These are phyloP conservation scores for Amphimedon queenslandica DNA, from an alignment of 37 sponge, comb jelly and placozoan species.

Conservation along the genomic window DNA sequence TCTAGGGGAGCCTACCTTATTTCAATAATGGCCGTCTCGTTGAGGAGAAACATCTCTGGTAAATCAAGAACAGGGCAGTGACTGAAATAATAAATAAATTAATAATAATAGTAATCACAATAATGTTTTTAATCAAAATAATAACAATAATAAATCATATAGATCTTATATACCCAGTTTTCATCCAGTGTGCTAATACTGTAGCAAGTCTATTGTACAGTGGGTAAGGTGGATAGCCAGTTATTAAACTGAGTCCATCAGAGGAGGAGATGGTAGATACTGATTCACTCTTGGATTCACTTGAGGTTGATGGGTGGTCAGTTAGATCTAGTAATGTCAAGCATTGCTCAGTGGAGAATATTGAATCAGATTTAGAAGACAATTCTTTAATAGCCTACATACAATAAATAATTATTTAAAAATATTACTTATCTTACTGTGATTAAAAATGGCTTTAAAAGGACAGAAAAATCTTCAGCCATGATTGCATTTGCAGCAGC, in stretches of 20 bases:
- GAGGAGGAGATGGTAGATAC: background rate
- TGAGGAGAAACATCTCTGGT: conserved; percentile 55
- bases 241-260: conserved; percentile 14
- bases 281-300: background rate
- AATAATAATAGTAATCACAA: background rate
- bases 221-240: conserved; percentile 41
- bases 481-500: conserved; percentile 9
- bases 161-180: conserved; percentile 35
- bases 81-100: background rate
- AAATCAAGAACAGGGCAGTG: conserved; percentile 49
- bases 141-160: too few relatives aligned
- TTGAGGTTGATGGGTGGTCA: too few relatives aligned
- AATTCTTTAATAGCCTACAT: too few relatives aligned
- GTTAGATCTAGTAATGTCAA: too few relatives aligned
- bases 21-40: conserved; percentile 32
- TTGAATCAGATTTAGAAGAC: background rate
- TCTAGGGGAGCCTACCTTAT: conserved; percentile 11
- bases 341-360: too few relatives aligned
- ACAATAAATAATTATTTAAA: background rate
- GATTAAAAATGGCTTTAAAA: too few relatives aligned
- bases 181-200: conserved; percentile 32
- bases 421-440: too few relatives aligned
- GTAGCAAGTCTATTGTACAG: conserved; percentile 34
- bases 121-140: too few relatives aligned
- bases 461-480: too few relatives aligned